These are phyloP conservation scores for Drosophila algonquin DNA, from an alignment of 2,888 invertebrate genomes.

Conservation along the genomic window DNA sequence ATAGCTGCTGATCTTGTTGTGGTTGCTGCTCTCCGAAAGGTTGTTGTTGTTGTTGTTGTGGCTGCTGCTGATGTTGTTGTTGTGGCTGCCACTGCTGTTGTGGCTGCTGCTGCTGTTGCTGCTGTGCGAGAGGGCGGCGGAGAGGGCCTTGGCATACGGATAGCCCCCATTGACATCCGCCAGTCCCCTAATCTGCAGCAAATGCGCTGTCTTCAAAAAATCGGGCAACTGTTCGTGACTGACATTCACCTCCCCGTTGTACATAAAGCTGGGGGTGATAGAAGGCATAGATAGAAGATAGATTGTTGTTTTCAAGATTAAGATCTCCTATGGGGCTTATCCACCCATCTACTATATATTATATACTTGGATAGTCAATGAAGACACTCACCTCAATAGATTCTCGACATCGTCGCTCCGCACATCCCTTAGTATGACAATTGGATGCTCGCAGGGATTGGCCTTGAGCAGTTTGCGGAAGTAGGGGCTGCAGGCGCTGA, in stretches of 20 bases:
- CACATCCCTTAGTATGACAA: conserved; percentile 93
- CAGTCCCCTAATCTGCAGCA: conserved; percentile 93
- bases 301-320: too few relatives aligned
- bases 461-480: conserved; percentile 94
- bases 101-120: conserved; percentile 49
- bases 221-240: conserved; percentile 94
- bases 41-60: conserved; percentile 66
- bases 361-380: too few relatives aligned
- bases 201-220: conserved; percentile 93
- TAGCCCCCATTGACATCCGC: conserved; percentile 88
- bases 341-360: too few relatives aligned
- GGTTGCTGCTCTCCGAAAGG: conserved; percentile 55
- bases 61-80: conserved; percentile 58
- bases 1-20: conserved; percentile 71
- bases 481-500: conserved; percentile 97
- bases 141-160: conserved; percentile 67
- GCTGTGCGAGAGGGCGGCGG: conserved; percentile 65
- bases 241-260: conserved; percentile 95
- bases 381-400: conserved; percentile 87
- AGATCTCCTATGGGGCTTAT: too few relatives aligned
- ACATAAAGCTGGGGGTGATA: conserved; percentile 90
- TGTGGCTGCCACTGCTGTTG: conserved; percentile 54
- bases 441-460: conserved; percentile 95
- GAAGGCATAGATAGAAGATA: too few relatives aligned
- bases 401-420: conserved; percentile 94